Evolutionary conservation across 2,888 invertebrate genomes (phyloP).

Genomic region (Blastobasis adustella): DNA sequence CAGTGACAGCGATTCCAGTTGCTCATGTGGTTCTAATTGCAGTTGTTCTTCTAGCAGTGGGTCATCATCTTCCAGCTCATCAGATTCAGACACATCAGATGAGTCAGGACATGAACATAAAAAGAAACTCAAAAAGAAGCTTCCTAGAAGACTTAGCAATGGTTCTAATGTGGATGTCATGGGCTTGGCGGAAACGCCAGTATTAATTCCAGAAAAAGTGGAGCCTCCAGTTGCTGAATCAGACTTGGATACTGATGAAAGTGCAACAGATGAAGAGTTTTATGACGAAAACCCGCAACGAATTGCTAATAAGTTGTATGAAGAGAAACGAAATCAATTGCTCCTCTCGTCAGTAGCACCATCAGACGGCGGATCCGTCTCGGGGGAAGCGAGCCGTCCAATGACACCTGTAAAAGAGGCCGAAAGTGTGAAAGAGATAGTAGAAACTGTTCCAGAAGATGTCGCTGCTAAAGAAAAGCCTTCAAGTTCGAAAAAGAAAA

Average conservation of each 20-base stretch:
- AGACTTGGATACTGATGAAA: constrained; percentile 89
- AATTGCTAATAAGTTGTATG: constrained; percentile 81
- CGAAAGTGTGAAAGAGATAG: constrained; percentile 67
- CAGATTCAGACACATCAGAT: constrained; percentile 64
- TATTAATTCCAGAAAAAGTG: constrained; percentile 59
- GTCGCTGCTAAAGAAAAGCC: constrained; percentile 43
- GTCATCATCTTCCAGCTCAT: constrained; percentile 78
- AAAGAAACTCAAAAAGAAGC: constrained; percentile 53
- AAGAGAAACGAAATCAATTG: constrained; percentile 83
- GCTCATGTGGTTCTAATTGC: constrained; percentile 89
- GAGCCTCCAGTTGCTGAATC: constrained; percentile 84
- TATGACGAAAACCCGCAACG: constrained; percentile 89
- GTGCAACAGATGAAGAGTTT: constrained; percentile 91
- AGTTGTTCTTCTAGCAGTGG: constrained; percentile 85
- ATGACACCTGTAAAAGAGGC: constrained; percentile 72
- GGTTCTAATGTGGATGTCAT: constrained; percentile 73
- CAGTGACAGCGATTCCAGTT: constrained; percentile 83
- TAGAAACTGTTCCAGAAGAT: constrained; percentile 56
- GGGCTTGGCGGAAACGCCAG: constrained; percentile 63
- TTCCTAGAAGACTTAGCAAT: constrained; percentile 53
- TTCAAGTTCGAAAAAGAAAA: constrained; percentile 78
- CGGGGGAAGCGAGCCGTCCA: constrained; percentile 78
- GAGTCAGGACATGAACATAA: constrained; percentile 57
- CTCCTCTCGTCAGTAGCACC: constrained; percentile 77
- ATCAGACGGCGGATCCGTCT: constrained; percentile 71